Evolutionary conservation across 2,797 vertebrate species (phyloP), one percentile per base, ranked within the genome.

Genomic region (Varecia variegata): DNA sequence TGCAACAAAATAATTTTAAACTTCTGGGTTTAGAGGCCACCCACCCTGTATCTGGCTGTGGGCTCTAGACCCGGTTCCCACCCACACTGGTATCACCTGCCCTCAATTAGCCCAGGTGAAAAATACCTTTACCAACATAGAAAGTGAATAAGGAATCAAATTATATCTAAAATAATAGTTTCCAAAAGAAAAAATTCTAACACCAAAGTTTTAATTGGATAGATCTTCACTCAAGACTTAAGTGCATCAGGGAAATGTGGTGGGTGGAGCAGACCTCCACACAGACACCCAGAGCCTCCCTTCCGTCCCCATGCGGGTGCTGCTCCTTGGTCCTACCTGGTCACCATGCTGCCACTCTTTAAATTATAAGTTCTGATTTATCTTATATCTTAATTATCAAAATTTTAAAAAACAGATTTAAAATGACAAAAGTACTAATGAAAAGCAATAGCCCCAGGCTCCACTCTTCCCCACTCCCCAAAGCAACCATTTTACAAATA

Each of bases 361-460:
- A 54, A 71, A 91, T 47, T 1, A 7, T 7, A 50, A 70, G 45
- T 21, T 90, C 27, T 52, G 5, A 81, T 18, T 54, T 60, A 73
- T 7, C 50, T 35, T 67, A 40, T 35, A 56, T 79, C 76, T 83
- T 40, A n/a, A 50, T 70, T 58, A 79, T 84, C 17, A 85, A 86
- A 80, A 47, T 7, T 40, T 65, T 52, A 47, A 65, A 77, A 82
- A 84, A 80, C 17, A 80, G 52, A 38, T 43, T 71, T 70, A 21
- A 93, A 94, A 90, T 43, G 40, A 80, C 47, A 62, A 80, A 73
- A 90, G 38, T 35, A 83, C 70, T 32, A 62, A 95, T 20, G 81
- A 74, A 93, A 90, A 93, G 8, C 6, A 76, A 79, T 9, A 70
- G 2, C 25, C 13, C 6, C 30, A 38, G 11, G 40, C 1, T 13